These are phyloP conservation scores for Prosopocoilus inquinatus DNA, from an alignment of 2,888 invertebrate species.

Conservation along the genomic window DNA sequence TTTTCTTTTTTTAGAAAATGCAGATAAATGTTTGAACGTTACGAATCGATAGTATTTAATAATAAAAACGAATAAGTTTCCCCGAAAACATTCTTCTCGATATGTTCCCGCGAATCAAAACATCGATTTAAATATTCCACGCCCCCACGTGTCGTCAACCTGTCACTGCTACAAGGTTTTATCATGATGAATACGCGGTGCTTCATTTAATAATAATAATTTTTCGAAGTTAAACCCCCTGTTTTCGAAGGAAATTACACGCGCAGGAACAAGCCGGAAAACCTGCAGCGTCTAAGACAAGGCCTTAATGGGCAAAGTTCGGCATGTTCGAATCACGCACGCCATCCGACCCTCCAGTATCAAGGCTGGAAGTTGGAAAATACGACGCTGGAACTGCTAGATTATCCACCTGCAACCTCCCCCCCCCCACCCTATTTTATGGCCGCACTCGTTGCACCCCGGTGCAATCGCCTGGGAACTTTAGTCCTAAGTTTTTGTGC, in stretches of 20 bases:
- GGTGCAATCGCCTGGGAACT: background rate
- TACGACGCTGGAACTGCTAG: slow-evolving; percentile 21
- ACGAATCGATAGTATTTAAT: no score
- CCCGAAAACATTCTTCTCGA: no score
- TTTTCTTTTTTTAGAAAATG: no score
- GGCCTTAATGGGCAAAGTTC: background rate
- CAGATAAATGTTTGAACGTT: no score
- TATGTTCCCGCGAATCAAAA: no score
- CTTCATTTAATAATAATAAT: no score
- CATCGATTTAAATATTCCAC: no score
- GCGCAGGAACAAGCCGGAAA: background rate
- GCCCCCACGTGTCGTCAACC: no score
- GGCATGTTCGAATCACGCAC: slow-evolving; percentile 2
- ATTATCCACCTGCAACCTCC: slow-evolving; percentile 25
- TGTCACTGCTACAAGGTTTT: no score
- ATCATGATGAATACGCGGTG: no score
- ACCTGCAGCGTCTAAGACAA: background rate
- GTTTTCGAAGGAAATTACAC: background rate
- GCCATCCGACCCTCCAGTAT: background rate
- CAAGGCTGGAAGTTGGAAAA: slow-evolving; percentile 15
- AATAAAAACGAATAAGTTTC: no score
- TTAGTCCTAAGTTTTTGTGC: background rate
- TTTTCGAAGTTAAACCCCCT: no score
- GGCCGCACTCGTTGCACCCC: slow-evolving; percentile 11
- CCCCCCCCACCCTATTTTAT: slow-evolving; percentile 27